Evolutionary conservation across 2,797 vertebrate genomes (phyloP).

Genomic region (Melanotaenia pygmaea): DNA sequence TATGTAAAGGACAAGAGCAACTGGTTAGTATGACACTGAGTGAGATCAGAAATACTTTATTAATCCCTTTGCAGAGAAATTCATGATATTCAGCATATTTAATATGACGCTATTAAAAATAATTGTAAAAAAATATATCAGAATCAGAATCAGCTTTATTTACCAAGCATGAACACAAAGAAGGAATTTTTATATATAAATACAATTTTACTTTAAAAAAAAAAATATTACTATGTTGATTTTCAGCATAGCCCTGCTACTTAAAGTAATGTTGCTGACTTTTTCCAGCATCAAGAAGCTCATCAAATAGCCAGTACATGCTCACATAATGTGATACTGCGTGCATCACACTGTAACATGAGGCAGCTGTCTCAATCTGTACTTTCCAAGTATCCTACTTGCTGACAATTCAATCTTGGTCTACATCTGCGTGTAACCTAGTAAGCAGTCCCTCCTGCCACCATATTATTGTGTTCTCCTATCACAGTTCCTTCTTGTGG

Average conservation of each 20-base stretch:
- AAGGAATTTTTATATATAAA: too few species aligned
- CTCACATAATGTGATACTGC: slow-evolving; percentile 70
- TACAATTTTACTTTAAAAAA: too few species aligned
- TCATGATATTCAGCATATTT: background rate
- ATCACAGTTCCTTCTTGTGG: slow-evolving; percentile 68
- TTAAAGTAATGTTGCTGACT: slow-evolving; percentile 25
- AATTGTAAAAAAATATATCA: slow-evolving; percentile 2
- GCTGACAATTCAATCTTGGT: slow-evolving; percentile 74
- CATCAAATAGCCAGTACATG: slow-evolving; percentile 61
- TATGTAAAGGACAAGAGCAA: background rate
- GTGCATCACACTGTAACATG: slow-evolving; percentile 73
- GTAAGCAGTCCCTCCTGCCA: slow-evolving; percentile 79
- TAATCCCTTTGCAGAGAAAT: too few species aligned
- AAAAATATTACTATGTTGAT: slow-evolving; percentile 13
- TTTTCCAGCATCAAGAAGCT: slow-evolving; percentile 42
- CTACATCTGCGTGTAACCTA: slow-evolving; percentile 75
- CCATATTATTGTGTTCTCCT: slow-evolving; percentile 77
- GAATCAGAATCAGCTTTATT: too few species aligned
- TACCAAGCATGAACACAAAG: too few species aligned
- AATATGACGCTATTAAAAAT: slow-evolving; percentile 1
- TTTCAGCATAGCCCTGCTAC: slow-evolving; percentile 13
- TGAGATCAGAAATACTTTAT: too few species aligned
- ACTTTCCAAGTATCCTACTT: slow-evolving; percentile 73
- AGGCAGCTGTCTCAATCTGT: slow-evolving; percentile 73
- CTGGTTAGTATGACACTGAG: background rate